These are phyloP conservation scores for Creontiades dilutus DNA, from an alignment of 2,888 invertebrate species.

Conservation along the genomic window DNA sequence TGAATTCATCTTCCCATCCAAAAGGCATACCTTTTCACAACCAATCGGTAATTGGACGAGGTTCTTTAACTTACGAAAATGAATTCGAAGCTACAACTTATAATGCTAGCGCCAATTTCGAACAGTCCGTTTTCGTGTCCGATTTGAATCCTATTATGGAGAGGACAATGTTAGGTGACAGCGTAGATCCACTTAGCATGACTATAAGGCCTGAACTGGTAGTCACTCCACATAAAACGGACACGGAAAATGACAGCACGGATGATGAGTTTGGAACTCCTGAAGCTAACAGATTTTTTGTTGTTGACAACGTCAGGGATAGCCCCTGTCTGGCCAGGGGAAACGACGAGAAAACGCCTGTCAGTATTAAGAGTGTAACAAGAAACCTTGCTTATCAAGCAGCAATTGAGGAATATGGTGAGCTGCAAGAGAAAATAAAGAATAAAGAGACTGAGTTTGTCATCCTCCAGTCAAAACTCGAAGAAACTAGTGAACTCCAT, in stretches of 20 bases:
- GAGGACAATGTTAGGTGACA: slow-evolving; percentile 16
- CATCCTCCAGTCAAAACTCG: not conserved
- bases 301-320: no score
- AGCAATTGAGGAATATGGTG: not conserved
- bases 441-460: not conserved
- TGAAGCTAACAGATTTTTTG: not conserved
- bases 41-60: not conserved
- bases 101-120: slow-evolving; percentile 13
- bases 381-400: not conserved
- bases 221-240: not conserved
- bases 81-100: not conserved
- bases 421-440: not conserved
- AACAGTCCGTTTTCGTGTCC: slow-evolving; percentile 53
- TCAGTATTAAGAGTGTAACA: not conserved
- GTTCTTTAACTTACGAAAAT: not conserved
- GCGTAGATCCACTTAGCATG: slow-evolving; percentile 57
- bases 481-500: not conserved
- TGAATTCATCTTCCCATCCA: no score
- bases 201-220: slow-evolving; percentile 3
- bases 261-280: slow-evolving; percentile 61
- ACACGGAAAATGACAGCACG: not conserved
- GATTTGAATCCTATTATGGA: slow-evolving; percentile 38
- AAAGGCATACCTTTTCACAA: no score
- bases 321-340: not conserved
- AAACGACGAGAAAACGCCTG: not conserved